These are phyloP conservation scores for Silurus asotus DNA, from an alignment of 2,113 vertebrate genomes.

Conservation along the genomic window DNA sequence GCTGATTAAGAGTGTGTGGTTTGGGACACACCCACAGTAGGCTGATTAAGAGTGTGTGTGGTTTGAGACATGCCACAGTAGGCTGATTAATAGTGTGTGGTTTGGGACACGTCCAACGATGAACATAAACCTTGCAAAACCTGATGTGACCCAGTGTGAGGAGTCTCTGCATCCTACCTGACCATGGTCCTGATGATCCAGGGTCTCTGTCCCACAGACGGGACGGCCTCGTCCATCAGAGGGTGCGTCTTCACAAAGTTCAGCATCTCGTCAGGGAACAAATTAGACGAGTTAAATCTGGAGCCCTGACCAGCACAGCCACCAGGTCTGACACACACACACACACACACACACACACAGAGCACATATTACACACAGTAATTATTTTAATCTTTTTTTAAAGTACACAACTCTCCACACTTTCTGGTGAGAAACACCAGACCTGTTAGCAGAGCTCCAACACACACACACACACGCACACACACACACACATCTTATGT, in stretches of 20 bases:
- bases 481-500: slow-evolving; percentile 35
- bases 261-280: slow-evolving; percentile 93
- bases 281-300: slow-evolving; percentile 88
- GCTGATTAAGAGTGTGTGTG: neutral
- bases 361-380: too few species aligned
- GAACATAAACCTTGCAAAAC: neutral
- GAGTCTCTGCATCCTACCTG: slow-evolving; percentile 73
- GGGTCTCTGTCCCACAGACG: slow-evolving; percentile 83
- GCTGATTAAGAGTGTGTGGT: neutral
- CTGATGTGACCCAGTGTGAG: neutral
- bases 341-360: too few species aligned
- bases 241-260: slow-evolving; percentile 94
- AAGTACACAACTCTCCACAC: neutral
- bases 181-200: slow-evolving; percentile 93
- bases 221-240: slow-evolving; percentile 91
- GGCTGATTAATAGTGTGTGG: neutral
- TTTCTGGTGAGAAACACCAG: neutral
- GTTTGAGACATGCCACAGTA: too few species aligned
- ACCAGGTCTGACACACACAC: slow-evolving; percentile 80
- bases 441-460: neutral
- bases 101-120: neutral
- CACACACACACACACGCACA: neutral
- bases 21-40: neutral
- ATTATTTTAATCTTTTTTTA: neutral
- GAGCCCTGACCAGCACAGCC: slow-evolving; percentile 84